Conservation (phyloP, 2,888 invertebrate genomes). For the Thymelicus sylvestris region DNA sequence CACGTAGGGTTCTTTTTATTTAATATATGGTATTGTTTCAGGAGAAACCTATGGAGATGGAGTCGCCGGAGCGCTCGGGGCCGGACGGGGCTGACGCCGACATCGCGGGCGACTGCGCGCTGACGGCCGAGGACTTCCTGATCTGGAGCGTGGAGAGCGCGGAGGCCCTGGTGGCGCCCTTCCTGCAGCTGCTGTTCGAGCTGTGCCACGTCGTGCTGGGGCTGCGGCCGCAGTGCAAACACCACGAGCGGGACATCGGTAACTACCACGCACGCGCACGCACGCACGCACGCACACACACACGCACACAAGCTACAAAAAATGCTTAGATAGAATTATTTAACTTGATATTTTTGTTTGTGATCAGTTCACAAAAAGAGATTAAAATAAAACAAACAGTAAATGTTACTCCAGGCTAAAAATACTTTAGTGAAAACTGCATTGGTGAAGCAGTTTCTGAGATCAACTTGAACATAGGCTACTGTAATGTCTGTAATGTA, state of each 20-base stretch:
- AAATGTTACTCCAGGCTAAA: too few species aligned
- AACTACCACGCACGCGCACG: slow-evolving; percentile 42
- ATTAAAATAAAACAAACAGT: too few species aligned
- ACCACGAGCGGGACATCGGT: slow-evolving; percentile 93
- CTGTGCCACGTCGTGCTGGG: slow-evolving; percentile 95
- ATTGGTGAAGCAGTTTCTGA: too few species aligned
- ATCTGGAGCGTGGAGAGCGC: slow-evolving; percentile 92
- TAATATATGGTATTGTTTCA: not conserved
- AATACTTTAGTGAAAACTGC: too few species aligned
- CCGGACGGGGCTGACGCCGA: not conserved
- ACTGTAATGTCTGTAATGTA: too few species aligned
- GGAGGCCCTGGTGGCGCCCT: slow-evolving; percentile 88
- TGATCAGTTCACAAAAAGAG: too few species aligned
- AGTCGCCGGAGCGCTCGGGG: not conserved
- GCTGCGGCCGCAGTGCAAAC: slow-evolving; percentile 90
- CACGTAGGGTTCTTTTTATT: too few species aligned
- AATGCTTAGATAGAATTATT: too few species aligned
- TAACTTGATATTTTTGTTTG: too few species aligned
- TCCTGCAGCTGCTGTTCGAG: slow-evolving; percentile 89
- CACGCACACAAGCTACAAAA: too few species aligned
- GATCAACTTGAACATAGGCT: too few species aligned
- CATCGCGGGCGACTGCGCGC: slow-evolving; percentile 58
- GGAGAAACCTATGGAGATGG: not conserved
- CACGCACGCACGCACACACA: too few species aligned
- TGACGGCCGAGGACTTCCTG: slow-evolving; percentile 92